Conservation (phyloP, 1,140 invertebrate genomes). For the Cardiocondyla obscurior region DNA sequence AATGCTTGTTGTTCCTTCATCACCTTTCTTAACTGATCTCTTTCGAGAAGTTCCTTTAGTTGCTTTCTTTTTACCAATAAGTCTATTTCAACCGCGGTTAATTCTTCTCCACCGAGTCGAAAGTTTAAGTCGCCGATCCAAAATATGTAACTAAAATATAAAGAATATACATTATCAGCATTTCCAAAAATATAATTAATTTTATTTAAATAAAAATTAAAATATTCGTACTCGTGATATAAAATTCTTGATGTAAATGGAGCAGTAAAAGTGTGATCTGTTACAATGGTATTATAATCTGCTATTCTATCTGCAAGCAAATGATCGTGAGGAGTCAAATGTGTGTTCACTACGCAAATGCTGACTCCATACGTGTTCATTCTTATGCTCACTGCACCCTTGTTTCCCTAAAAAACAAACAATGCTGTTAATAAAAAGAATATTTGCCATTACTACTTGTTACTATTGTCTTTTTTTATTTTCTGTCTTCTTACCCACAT, state of each 20-base stretch:
- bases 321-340: slow-evolving; percentile 94
- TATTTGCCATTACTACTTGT: not conserved
- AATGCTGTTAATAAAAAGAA: not conserved
- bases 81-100: slow-evolving; percentile 88
- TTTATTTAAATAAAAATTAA: not conserved
- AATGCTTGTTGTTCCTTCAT: slow-evolving; percentile 91
- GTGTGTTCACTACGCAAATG: slow-evolving; percentile 94
- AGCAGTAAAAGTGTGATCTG: slow-evolving; percentile 89
- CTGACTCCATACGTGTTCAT: slow-evolving; percentile 94
- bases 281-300: slow-evolving; percentile 94
- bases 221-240: slow-evolving; percentile 92
- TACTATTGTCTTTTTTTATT: no score
- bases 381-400: slow-evolving; percentile 95
- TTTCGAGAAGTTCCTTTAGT: slow-evolving; percentile 86
- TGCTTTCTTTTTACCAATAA: slow-evolving; percentile 87
- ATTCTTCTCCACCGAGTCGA: slow-evolving; percentile 87
- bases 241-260: slow-evolving; percentile 92
- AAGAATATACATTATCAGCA: slow-evolving; percentile 54
- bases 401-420: slow-evolving; percentile 91
- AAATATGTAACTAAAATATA: slow-evolving; percentile 94
- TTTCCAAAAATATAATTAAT: not conserved
- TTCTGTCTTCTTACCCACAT: slow-evolving; percentile 89
- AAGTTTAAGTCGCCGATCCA: slow-evolving; percentile 98
- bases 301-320: slow-evolving; percentile 91
- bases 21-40: slow-evolving; percentile 90